A percentile compares a stretch with the other conserved stretches of the same genome.
Evolutionary conservation across 2,888 invertebrate genomes (phyloP).

Genomic region (Hydrotaea cyrtoneurina): DNA sequence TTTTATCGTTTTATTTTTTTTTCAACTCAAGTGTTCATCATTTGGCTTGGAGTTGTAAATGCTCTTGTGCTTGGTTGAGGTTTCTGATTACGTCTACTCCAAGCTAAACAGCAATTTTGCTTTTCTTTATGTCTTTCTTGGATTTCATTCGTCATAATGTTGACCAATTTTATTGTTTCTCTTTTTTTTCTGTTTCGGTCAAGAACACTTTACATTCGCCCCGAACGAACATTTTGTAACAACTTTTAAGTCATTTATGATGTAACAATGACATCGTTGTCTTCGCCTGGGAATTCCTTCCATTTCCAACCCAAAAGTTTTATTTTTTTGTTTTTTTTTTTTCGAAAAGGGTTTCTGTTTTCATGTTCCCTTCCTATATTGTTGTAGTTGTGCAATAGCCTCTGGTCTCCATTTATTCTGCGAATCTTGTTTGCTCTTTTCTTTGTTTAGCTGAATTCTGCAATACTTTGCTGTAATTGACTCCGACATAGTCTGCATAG

Average conservation of each 20-base stretch:
- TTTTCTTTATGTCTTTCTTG: not conserved
- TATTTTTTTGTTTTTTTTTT: not conserved
- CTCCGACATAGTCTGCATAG: not conserved
- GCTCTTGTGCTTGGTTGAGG: conserved; percentile 31
- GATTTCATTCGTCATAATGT: not conserved
- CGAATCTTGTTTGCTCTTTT: not conserved
- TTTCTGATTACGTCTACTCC: conserved; percentile 16
- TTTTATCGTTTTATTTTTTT: not conserved
- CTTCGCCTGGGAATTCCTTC: not conserved
- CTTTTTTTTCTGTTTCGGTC: not conserved
- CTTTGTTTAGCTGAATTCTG: not conserved
- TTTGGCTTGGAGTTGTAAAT: no score
- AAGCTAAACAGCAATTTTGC: not conserved
- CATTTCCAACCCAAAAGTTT: not conserved
- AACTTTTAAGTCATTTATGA: not conserved
- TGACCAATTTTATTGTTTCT: not conserved
- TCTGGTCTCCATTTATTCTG: not conserved
- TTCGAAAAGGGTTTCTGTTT: not conserved
- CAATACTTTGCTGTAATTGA: not conserved
- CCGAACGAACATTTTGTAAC: not conserved
- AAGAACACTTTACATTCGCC: conserved; percentile 6
- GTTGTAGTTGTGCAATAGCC: not conserved
- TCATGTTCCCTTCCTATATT: not conserved
- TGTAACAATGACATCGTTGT: not conserved
- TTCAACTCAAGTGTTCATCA: conserved; percentile 8